Conservation (phyloP, 2,888 invertebrate species). For the Eupithecia pulchellata region DNA sequence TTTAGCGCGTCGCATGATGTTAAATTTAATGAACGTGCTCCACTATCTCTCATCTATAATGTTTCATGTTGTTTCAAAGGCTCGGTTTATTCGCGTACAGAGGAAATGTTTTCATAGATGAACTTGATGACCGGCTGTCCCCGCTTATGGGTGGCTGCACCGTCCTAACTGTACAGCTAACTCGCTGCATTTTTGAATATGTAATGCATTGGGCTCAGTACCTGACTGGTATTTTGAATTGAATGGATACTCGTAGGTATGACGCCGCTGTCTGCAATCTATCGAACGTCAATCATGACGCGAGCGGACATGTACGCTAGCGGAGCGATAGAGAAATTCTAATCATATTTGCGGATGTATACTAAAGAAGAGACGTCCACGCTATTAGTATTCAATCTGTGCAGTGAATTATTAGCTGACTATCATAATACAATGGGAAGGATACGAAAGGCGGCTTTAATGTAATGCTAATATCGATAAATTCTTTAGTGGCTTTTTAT, state of each 20-base stretch:
- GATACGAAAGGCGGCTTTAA: conserved; percentile 40
- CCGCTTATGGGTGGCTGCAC: conserved; percentile 34
- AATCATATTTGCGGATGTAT: conserved; percentile 45
- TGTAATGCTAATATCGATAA: conserved; percentile 36
- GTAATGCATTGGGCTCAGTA: conserved; percentile 31
- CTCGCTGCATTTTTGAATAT: conserved; percentile 38
- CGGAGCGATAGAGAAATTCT: conserved; percentile 47
- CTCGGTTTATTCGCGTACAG: conserved; percentile 22
- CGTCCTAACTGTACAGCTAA: conserved; percentile 38
- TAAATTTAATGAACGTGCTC: conserved; percentile 26
- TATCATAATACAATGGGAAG: conserved; percentile 47
- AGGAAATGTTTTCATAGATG: conserved; percentile 33
- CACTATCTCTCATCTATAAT: conserved; percentile 21
- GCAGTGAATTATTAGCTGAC: conserved; percentile 44
- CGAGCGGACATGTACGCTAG: conserved; percentile 40
- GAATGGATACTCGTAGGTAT: conserved; percentile 37
- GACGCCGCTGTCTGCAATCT: conserved; percentile 41
- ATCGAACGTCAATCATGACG: conserved; percentile 47
- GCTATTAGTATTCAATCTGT: conserved; percentile 50
- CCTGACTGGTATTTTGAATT: conserved; percentile 40
- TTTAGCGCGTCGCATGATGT: conserved; percentile 35
- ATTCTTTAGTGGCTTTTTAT: conserved; percentile 28
- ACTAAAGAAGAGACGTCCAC: conserved; percentile 36
- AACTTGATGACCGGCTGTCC: conserved; percentile 30
- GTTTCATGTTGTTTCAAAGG: conserved; percentile 16